Base-by-base conservation (phyloP, 2,888 invertebrate species). In the Diarsia rubi region DNA sequence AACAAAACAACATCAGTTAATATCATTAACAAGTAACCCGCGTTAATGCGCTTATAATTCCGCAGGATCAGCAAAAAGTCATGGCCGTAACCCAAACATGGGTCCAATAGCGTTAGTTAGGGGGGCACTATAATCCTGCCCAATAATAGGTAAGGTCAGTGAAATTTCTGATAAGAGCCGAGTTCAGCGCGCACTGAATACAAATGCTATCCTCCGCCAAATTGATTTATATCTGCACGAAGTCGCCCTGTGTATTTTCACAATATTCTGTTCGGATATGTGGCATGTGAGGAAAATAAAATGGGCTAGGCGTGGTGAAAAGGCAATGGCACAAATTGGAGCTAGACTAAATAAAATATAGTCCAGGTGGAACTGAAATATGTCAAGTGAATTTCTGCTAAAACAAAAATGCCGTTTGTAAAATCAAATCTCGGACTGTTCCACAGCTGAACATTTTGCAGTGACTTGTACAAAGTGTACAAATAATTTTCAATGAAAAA, bases 141-240 rank as follows among this genome's bases (percentile, higher is more conserved):
- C 76, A 82, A 87, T 86, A 82, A 83, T 84, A 83, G 81, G 86
- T 88, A 83, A 87, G 87, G 82, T 81, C 85, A 82, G 83, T 83
- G 84, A 88, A 86, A 83, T 84, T 87, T 88, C 85, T 80, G 87
- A 86, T 87, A 85, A 82, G 82, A 84, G 73, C 59, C 68, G 47
- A 67, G 72, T 74, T 70, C 66, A 42, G 31, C 80, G 83, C 84
- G 82, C 42, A 37, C 79, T 69, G 91, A 91, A 91, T 91, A 90
- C 86, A 88, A 90, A 91, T 90, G 86, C 83, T 87, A 81, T 76
- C 73, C 82, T 81, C 78, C 73, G 81, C 81, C 82, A 88, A 90
- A 90, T 91, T 89, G 90, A 91, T 91, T 91, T 91, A 90, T 89
- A 88, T 88, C 83, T 84, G 86, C 82, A 78, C 81, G 82, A 82